Evolutionary conservation across 1,140 invertebrate species (phyloP).

Genomic region (Listronotus bonariensis): DNA sequence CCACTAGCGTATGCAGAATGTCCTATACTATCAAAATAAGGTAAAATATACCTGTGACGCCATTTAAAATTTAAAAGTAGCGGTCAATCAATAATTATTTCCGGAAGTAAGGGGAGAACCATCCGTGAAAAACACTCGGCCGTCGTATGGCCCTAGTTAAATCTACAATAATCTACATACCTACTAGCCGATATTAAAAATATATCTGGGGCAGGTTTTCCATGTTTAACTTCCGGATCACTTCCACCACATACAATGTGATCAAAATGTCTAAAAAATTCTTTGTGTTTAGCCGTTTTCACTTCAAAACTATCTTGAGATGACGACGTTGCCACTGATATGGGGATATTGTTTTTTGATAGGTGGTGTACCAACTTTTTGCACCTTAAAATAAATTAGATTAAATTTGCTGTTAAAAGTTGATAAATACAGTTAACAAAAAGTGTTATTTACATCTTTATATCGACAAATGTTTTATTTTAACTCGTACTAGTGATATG

Average conservation of each 20-base stretch:
- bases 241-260: conserved; percentile 84
- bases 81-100: no score
- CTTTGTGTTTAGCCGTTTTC: conserved; percentile 77
- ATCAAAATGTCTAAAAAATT: conserved; percentile 77
- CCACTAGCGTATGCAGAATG: no score
- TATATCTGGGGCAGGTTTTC: conserved; percentile 93
- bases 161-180: conserved; percentile 65
- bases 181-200: conserved; percentile 84
- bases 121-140: no score
- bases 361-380: conserved; percentile 81
- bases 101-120: no score
- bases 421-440: no score
- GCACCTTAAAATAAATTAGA: conserved; percentile 66
- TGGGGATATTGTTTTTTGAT: conserved; percentile 75
- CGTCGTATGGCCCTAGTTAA: no score
- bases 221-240: conserved; percentile 86
- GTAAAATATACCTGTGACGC: no score
- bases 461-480: no score
- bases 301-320: conserved; percentile 73
- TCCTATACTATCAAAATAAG: no score
- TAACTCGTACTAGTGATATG: no score
- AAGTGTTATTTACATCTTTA: no score
- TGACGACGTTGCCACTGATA: conserved; percentile 89
- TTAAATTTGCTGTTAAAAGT: background rate
- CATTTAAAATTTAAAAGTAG: no score